Conservation (phyloP, 2,113 vertebrate species). For the Daboia siamensis region DNA sequence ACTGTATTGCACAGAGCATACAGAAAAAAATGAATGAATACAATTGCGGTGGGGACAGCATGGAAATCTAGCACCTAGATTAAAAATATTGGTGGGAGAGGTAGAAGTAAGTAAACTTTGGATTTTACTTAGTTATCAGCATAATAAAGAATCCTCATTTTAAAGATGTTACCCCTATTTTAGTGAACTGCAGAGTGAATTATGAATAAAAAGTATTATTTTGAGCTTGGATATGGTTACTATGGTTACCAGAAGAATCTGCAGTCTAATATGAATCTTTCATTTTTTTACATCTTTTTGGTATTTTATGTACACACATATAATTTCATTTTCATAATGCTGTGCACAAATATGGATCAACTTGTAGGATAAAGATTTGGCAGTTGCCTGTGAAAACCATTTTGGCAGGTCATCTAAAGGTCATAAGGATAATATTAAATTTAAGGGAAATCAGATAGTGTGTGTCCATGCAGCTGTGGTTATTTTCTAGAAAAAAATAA, state of each 20-base stretch:
- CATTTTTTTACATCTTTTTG: neutral
- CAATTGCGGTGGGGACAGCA: neutral
- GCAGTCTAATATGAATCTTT: constrained; percentile 10
- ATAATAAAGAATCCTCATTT: neutral
- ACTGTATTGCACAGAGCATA: neutral
- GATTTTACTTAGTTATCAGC: neutral
- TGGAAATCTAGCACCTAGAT: neutral
- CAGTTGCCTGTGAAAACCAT: neutral
- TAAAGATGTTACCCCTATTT: neutral
- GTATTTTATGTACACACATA: neutral
- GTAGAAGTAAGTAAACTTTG: neutral
- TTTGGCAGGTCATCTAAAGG: neutral
- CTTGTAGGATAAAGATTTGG: neutral
- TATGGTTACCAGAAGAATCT: constrained; percentile 32
- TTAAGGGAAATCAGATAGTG: neutral
- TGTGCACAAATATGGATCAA: constrained; percentile 3
- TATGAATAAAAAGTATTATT: constrained; percentile 34
- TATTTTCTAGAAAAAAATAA: neutral
- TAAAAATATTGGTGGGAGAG: neutral
- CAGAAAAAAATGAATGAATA: neutral
- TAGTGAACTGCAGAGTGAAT: constrained; percentile 22
- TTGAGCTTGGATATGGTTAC: constrained; percentile 24
- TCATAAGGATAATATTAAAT: neutral
- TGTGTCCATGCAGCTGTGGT: neutral
- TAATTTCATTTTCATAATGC: constrained; percentile 22